Percentiles rank a stretch among this genome's conserved stretches.
phyloP scores from a whole-genome alignment of 1,140 invertebrate species.

The Cydia strobilella region DNA sequence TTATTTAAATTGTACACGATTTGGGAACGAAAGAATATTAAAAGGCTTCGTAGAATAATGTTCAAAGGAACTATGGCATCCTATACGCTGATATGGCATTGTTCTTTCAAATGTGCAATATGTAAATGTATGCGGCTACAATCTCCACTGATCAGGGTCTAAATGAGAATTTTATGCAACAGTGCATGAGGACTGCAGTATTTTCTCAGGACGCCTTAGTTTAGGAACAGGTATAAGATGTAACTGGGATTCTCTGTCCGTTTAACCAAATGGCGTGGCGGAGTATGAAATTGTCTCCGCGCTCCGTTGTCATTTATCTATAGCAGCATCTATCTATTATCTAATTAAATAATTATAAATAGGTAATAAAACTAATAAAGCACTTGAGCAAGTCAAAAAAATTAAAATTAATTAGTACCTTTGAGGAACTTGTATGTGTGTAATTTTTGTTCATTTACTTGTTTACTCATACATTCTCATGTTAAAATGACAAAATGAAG shows the following conservation, averaged over 20 bases:
- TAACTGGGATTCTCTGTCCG: slow-evolving; percentile 5
- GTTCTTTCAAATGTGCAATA: slow-evolving; percentile 14
- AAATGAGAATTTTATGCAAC: slow-evolving; percentile 74
- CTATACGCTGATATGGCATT: slow-evolving; percentile 1
- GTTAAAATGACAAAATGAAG: background rate
- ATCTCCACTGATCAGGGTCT: slow-evolving; percentile 57
- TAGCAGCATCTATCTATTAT: too few relatives aligned
- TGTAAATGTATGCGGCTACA: slow-evolving; percentile 40
- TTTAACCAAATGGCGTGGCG: background rate
- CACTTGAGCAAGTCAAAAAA: background rate
- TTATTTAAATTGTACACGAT: slow-evolving; percentile 67
- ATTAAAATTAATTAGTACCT: too few relatives aligned
- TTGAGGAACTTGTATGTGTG: too few relatives aligned
- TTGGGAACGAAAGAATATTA: slow-evolving; percentile 41
- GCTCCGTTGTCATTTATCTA: background rate
- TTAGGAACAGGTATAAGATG: slow-evolving; percentile 3
- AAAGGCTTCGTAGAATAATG: slow-evolving; percentile 3
- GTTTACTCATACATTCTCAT: too few relatives aligned
- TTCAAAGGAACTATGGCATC: background rate
- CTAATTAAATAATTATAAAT: background rate
- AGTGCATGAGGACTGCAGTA: slow-evolving; percentile 46
- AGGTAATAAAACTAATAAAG: too few relatives aligned
- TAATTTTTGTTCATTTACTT: too few relatives aligned
- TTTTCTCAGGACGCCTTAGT: slow-evolving; percentile 43
- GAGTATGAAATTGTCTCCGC: background rate